phyloP scores from a whole-genome alignment of 1,140 invertebrate species.

The Cyphomyrmex costatus region DNA sequence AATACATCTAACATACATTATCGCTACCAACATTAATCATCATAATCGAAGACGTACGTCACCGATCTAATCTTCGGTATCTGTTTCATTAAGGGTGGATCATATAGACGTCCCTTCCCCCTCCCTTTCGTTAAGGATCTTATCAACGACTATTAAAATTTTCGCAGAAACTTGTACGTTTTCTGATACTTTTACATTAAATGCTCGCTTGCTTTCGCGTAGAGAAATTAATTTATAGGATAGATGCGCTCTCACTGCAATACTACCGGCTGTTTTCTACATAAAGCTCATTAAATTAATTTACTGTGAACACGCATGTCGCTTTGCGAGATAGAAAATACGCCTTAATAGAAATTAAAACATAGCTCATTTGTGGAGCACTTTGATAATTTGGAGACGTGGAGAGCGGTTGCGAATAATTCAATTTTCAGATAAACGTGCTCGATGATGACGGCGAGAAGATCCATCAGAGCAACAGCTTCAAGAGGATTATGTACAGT shows the following conservation, averaged over 20 bases:
- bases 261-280: constrained; percentile 1
- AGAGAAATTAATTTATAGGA: constrained; percentile 37
- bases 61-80: constrained; percentile 66
- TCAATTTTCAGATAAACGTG: constrained; percentile 87
- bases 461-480: constrained; percentile 96
- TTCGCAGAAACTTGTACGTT: constrained; percentile 75
- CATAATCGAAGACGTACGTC: neutral
- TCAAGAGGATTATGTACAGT: constrained; percentile 96
- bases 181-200: constrained; percentile 43
- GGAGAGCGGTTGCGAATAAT: neutral
- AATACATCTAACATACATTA: constrained; percentile 3
- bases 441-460: constrained; percentile 89
- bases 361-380: neutral
- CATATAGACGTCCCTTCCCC: constrained; percentile 84
- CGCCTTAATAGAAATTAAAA: neutral
- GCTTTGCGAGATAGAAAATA: neutral
- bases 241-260: neutral
- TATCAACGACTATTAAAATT: constrained; percentile 82
- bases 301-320: constrained; percentile 4
- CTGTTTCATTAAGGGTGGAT: constrained; percentile 84
- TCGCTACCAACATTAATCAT: neutral
- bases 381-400: neutral
- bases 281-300: constrained; percentile 7
- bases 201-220: neutral
- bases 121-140: constrained; percentile 84